Evolutionary conservation across 2,888 invertebrate genomes (phyloP), one percentile per base, ranked within the genome.

Genomic region (Ganaspis brasiliensis): DNA sequence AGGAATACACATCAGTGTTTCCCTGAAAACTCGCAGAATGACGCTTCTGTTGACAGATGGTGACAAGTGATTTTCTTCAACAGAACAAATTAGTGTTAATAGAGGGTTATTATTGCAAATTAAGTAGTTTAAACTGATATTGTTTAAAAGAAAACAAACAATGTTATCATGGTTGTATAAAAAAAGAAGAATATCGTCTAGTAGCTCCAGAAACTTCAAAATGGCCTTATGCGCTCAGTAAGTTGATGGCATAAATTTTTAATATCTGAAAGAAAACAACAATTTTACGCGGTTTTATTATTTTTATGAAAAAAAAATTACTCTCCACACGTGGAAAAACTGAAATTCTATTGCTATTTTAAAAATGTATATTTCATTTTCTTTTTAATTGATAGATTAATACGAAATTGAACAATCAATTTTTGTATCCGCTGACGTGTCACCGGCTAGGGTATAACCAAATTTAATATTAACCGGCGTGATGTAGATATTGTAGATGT

Each of bases 211-310:
- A 67, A 67, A 49, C 37, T 70, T 14, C 73, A 76, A 73, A 73
- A 76, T 76, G 76, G 76, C 73, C 35, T 76, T 63, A 45, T 76
- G 40, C 67, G 57, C 73, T 56, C 76, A 57, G 76, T 76, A 57
- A 76, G 76, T 73, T 19, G 14, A 45, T 35, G 63, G 21, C 26
- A 12, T 72, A 52, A 52, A 19, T 19, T 52, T 52, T 16, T 8
- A 19, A 52, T 8, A 19, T 52, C 16, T 52, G n/a, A 52, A 52
- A 52, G 52, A 52, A 16, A 52, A 52, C 52, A 52, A 52, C 9
- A 49, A 12, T 52, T 52, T 52, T 9, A 52, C 19, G 8, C 16
- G 9, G 19, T 2, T 8, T 19, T 19, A 24, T 45, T 2, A n/a
- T 10, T 26, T n/a, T 45, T 67, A n/a, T n/a, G 24, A 24, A 0